These are phyloP conservation scores for Drosophila novamexicana DNA, from an alignment of 1,140 invertebrate species.

Conservation along the genomic window DNA sequence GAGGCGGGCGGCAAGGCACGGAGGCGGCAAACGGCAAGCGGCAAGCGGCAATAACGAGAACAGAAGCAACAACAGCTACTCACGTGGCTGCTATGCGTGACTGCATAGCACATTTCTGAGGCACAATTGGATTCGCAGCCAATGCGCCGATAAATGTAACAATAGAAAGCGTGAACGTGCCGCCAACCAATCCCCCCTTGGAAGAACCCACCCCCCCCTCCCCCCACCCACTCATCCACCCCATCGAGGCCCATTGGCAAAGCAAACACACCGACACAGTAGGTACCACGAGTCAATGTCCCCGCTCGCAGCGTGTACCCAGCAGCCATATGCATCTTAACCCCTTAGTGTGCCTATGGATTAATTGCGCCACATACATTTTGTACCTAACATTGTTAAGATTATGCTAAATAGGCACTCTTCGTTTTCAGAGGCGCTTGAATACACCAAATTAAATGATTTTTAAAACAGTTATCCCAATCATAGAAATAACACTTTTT, in stretches of 20 bases:
- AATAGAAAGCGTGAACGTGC: constrained; percentile 39
- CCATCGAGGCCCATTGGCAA: background rate
- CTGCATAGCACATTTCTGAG: constrained; percentile 34
- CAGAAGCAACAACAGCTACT: constrained; percentile 21
- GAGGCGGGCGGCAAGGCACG: no score
- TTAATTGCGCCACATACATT: no score
- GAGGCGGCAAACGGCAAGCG: no score
- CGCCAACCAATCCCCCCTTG: constrained; percentile 7
- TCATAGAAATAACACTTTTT: no score
- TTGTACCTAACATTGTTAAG: no score
- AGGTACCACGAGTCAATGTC: no score
- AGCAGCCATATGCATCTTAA: no score
- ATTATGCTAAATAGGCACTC: no score
- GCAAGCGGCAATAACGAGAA: constrained; percentile 1
- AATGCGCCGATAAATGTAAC: constrained; percentile 18
- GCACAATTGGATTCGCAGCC: constrained; percentile 21
- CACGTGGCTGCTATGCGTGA: constrained; percentile 58
- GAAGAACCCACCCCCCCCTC: background rate
- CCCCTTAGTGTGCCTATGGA: no score
- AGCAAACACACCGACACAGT: background rate
- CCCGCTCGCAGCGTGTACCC: no score
- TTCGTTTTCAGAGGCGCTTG: background rate
- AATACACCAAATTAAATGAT: background rate
- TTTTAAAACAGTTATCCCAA: no score
- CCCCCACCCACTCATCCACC: background rate